Evolutionary conservation across 1,140 invertebrate species (phyloP).

Genomic region (Drosophila nannoptera): DNA sequence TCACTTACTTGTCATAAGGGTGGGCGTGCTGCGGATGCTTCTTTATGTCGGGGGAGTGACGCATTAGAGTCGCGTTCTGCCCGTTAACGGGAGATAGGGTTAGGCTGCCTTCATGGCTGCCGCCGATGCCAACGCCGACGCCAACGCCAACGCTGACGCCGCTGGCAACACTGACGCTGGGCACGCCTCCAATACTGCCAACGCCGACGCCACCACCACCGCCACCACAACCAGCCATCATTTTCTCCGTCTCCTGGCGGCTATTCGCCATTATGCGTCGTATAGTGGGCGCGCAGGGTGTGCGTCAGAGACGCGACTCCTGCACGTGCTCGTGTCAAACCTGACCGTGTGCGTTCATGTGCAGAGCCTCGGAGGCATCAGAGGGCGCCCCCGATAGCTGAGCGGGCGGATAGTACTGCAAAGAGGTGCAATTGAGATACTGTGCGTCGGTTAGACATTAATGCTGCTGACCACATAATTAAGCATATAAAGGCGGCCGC

Average conservation of each 20-base stretch:
- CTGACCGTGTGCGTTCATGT: constrained; percentile 85
- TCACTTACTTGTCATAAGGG: constrained; percentile 73
- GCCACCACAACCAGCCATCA: constrained; percentile 56
- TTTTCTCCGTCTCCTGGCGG: constrained; percentile 78
- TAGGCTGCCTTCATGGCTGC: constrained; percentile 59
- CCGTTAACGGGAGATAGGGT: constrained; percentile 63
- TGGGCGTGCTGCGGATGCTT: constrained; percentile 49
- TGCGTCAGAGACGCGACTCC: constrained; percentile 78
- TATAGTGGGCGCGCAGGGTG: constrained; percentile 78
- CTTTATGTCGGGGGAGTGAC: constrained; percentile 74
- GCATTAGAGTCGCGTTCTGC: constrained; percentile 68
- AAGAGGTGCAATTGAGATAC: constrained; percentile 79
- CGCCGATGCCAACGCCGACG: constrained; percentile 29
- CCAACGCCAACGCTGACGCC: constrained; percentile 41
- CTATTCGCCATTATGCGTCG: constrained; percentile 78
- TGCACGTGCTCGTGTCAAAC: constrained; percentile 77
- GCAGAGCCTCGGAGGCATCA: constrained; percentile 84
- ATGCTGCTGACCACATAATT: constrained; percentile 23
- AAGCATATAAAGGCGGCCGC: background rate
- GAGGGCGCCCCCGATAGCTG: constrained; percentile 82
- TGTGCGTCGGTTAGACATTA: constrained; percentile 49
- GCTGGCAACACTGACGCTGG: no score
- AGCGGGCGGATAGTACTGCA: constrained; percentile 89
- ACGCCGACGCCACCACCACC: constrained; percentile 41
- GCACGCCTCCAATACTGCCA: constrained; percentile 7